Evolutionary conservation across 2,113 vertebrate genomes (phyloP), one percentile per base, ranked within the genome.

Genomic region (Spermophilus dauricus): DNA sequence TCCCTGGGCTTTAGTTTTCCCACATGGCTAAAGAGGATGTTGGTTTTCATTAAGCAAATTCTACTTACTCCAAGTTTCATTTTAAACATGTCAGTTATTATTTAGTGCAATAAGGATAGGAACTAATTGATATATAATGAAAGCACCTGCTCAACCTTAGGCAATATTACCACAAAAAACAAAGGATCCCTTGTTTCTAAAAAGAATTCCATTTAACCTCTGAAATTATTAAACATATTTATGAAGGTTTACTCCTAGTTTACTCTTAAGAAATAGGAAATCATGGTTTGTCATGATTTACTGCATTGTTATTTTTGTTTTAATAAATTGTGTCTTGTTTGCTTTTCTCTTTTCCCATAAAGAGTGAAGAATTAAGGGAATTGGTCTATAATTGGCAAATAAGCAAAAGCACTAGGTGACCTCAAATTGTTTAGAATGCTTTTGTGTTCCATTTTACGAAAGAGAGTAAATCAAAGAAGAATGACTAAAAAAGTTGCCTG

Each of bases 381-480:
- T 34, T 76, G 37, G 34, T 17, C 42, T n/a, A 14, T 69, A 94
- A 20, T 51, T 91, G 17, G 42, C 42, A 94, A 92, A 89, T n/a
- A 94, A 45, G 24, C 8, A 73, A 94, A 97, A 81, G 65, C 26
- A 82, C 12, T 70, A 17, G 45, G 20, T 86, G 89, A 97, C 88
- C n/a, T 86, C 87, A 94, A 95, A 89, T 89, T 93, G 69, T 88
- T 98, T 93, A 96, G 97, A 97, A 96, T 92, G 1, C 51, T 72
- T 89, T 75, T 48, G 53, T 82, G 51, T 86, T 97, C 51, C 94
- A 91, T 75, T 97, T 95, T 98, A 92, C 94, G 92, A 95, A 96
- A 67, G 18, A 98, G 76, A 97, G 96, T 97, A 98, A 97, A 97
- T 98, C 61, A 82, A 85, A 72, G 70, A 51, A 95, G 77, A 53